Evolutionary conservation across 2,797 vertebrate species (phyloP), one percentile per base, ranked within the genome.

Genomic region (Vipera ursinii): DNA sequence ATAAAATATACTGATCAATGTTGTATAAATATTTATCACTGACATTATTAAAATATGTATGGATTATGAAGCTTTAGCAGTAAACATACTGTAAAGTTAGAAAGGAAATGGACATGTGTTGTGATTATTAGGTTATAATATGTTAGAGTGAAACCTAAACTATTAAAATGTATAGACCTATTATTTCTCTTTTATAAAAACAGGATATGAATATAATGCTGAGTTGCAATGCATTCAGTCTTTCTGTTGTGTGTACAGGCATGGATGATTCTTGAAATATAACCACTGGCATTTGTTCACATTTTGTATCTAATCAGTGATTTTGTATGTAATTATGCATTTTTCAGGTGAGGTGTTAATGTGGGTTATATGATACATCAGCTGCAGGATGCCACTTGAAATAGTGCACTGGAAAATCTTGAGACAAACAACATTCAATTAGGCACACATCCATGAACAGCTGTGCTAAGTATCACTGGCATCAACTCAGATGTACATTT

Each of bases 331-430:
- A 95, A 91, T 95, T 92, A 78, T 53, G 63, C 73, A 61, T 96
- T 96, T 96, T 96, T 91, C 95, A 96, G 91, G 94, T 90, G 93
- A 96, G 89, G 63, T 92, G 94, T 95, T 96, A 96, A 93, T 93
- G 93, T 0, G 90, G 91, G 87, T 93, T 94, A 91, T 89, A 78
- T 94, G 91, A 69, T 92, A 93, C 38, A 94, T 95, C 95, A 96
- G 93, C 94, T 94, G 95, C 91, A 92, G 56, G 89, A 86, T 96
- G 94, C 95, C 93, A 95, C 93, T 96, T 94, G 95, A 96, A 96
- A 95, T 91, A 92, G 95, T 87, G 90, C 60, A 73, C 89, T 96
- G 95, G 94, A 94, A 94, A 92, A 93, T 94, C 91, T 95, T 95
- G 94, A 96, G 95, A 94, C 92, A 96, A 96, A 94, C 78, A 94